phyloP scores from a whole-genome alignment of 2,113 vertebrate genomes.

The Tenebrosternarchus preto region DNA sequence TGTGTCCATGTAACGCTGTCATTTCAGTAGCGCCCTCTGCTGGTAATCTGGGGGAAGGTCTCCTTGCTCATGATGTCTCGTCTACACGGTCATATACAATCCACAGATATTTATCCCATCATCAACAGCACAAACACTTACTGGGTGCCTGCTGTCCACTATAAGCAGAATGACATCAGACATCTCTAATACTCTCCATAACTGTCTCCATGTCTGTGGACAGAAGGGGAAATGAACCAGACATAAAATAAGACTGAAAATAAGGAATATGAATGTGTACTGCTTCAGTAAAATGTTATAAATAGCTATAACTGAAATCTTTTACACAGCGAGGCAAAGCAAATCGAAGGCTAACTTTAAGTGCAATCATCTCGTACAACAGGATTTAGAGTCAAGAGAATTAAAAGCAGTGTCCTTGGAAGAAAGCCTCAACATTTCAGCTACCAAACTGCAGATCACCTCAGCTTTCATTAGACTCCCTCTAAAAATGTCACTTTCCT shows the following conservation, averaged over 20 bases:
- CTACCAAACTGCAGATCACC: neutral
- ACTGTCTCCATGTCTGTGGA: conserved; percentile 88
- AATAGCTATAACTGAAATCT: neutral
- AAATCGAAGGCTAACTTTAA: neutral
- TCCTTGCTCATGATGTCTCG: neutral
- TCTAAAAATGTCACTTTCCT: neutral
- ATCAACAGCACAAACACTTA: conserved; percentile 63
- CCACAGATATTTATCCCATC: neutral
- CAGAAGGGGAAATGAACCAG: neutral
- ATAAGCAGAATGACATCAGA: conserved; percentile 88
- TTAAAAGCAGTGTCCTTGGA: too few relatives aligned
- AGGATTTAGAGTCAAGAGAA: too few relatives aligned
- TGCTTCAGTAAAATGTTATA: too few relatives aligned
- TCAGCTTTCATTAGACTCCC: neutral
- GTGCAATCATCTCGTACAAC: too few relatives aligned
- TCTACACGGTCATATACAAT: neutral
- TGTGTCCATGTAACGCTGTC: neutral
- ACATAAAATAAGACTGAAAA: neutral
- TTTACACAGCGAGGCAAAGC: neutral
- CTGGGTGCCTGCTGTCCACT: conserved; percentile 88
- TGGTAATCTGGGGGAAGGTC: neutral
- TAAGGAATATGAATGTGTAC: neutral
- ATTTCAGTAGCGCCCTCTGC: neutral
- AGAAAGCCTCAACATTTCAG: too few relatives aligned
- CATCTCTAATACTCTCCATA: conserved; percentile 94